phyloP scores from a whole-genome alignment of 2,888 invertebrate genomes.

The Ormia ochracea region DNA sequence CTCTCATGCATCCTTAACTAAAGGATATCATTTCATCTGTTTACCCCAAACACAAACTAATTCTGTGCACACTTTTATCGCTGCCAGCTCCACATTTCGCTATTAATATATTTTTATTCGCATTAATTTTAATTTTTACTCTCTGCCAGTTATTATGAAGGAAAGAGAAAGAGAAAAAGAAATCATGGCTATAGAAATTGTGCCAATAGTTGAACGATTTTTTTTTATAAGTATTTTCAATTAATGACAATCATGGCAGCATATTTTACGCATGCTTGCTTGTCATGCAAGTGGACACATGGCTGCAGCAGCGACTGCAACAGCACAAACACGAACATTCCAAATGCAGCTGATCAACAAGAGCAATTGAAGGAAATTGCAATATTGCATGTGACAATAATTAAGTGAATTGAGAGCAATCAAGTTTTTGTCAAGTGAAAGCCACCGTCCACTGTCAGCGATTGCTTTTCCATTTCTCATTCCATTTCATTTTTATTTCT shows the following conservation, averaged over 20 bases:
- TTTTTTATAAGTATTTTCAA: slow-evolving; percentile 57
- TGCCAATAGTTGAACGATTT: slow-evolving; percentile 57
- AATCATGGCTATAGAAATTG: slow-evolving; percentile 36
- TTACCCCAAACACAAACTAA: not conserved
- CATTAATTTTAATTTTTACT: slow-evolving; percentile 43
- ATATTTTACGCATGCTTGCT: slow-evolving; percentile 52
- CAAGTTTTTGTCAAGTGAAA: slow-evolving; percentile 45
- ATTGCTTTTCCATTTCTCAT: not conserved
- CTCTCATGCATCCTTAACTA: too few relatives aligned
- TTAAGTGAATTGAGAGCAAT: slow-evolving; percentile 57
- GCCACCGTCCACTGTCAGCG: not conserved
- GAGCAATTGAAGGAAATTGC: slow-evolving; percentile 48
- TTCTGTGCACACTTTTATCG: not conserved
- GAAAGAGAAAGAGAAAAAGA: not conserved
- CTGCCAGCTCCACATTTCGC: not conserved
- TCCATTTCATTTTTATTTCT: not conserved
- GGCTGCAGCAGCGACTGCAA: not conserved
- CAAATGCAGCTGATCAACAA: not conserved
- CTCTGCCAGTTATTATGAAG: not conserved
- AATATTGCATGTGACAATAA: slow-evolving; percentile 54
- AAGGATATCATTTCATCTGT: too few relatives aligned
- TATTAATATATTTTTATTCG: slow-evolving; percentile 41
- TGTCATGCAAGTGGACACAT: slow-evolving; percentile 39
- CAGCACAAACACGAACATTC: not conserved
- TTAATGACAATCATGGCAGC: slow-evolving; percentile 52